Conservation (phyloP, 2,888 invertebrate genomes). For the Leucophenga maculata region DNA sequence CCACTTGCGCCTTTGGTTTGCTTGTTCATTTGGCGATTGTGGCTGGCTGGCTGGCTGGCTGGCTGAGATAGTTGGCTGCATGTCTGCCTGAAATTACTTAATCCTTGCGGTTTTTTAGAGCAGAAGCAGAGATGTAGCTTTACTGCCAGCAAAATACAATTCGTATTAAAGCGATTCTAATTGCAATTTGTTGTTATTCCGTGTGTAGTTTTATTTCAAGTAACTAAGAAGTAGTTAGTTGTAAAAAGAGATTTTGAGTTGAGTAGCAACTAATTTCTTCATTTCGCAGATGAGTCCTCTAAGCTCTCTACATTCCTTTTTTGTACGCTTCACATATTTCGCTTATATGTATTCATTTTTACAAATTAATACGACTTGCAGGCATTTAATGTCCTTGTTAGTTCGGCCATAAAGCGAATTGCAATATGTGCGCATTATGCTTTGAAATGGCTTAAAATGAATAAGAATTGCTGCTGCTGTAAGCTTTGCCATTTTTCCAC, state of each 20-base stretch:
- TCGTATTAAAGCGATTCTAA: slow-evolving; percentile 61
- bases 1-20: slow-evolving; percentile 38
- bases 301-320: background rate
- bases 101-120: slow-evolving; percentile 56
- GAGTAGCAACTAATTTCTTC: background rate
- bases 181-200: slow-evolving; percentile 55
- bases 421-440: slow-evolving; percentile 24
- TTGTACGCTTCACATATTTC: background rate
- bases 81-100: slow-evolving; percentile 66
- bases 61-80: slow-evolving; percentile 49
- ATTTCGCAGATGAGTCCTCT: too few species aligned
- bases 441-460: slow-evolving; percentile 14
- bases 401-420: slow-evolving; percentile 15
- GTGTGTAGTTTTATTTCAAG: slow-evolving; percentile 12
- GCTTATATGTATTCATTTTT: background rate
- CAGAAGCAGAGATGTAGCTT: slow-evolving; percentile 34
- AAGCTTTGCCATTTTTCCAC: background rate
- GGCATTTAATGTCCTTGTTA: slow-evolving; percentile 20
- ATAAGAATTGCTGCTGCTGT: background rate
- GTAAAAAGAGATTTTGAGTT: slow-evolving; percentile 17
- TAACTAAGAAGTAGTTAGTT: background rate
- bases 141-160: slow-evolving; percentile 15
- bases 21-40: slow-evolving; percentile 66
- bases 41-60: slow-evolving; percentile 63
- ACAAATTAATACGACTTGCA: slow-evolving; percentile 14